These are phyloP conservation scores for Himalopsyche japonica DNA, from an alignment of 2,888 invertebrate species.

Conservation along the genomic window DNA sequence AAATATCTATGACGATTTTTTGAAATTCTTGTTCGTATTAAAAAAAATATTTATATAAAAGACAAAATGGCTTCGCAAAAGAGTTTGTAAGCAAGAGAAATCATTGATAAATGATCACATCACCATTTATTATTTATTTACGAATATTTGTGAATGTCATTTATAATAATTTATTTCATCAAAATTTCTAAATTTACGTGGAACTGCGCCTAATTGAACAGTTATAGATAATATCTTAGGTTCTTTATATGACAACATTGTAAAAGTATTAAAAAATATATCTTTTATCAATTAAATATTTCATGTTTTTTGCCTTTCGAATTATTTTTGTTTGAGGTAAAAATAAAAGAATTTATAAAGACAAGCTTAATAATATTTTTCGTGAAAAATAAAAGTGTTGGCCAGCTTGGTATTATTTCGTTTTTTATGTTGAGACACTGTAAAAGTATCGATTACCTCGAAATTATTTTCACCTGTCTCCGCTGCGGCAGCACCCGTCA, in stretches of 20 bases:
- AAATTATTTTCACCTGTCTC: conserved; percentile 8
- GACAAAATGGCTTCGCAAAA: too few relatives aligned
- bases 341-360: too few relatives aligned
- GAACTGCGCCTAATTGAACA: background rate
- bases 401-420: background rate
- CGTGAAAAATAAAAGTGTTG: background rate
- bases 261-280: too few relatives aligned
- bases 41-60: too few relatives aligned
- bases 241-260: background rate
- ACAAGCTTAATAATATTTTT: background rate
- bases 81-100: too few relatives aligned
- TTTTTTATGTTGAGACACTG: conserved; percentile 8
- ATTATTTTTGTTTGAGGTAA: background rate
- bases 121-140: too few relatives aligned
- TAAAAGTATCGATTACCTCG: conserved; percentile 28
- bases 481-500: conserved; percentile 27
- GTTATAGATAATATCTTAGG: background rate
- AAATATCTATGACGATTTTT: too few relatives aligned
- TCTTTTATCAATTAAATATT: too few relatives aligned
- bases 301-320: background rate
- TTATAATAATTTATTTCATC: too few relatives aligned
- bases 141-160: too few relatives aligned
- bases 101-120: too few relatives aligned
- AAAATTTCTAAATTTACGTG: background rate
- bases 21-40: too few relatives aligned